phyloP scores from a whole-genome alignment of 2,888 invertebrate genomes.

The Melipona beecheii region DNA sequence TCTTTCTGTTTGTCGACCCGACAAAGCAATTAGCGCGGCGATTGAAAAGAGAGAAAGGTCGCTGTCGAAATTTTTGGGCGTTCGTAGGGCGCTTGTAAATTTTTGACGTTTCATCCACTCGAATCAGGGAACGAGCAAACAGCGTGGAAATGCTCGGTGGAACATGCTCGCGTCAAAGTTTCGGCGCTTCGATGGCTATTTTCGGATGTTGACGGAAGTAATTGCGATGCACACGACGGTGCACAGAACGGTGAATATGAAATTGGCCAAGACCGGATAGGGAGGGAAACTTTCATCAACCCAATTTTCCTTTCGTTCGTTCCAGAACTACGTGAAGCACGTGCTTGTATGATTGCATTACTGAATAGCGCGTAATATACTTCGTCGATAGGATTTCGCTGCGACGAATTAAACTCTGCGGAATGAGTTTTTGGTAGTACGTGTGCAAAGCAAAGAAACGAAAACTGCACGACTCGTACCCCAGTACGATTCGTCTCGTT shows the following conservation, averaged over 20 bases:
- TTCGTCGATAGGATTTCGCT: too few species aligned
- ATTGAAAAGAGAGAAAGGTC: constrained; percentile 43
- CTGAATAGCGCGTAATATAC: background rate
- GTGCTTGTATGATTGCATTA: background rate
- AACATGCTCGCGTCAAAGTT: background rate
- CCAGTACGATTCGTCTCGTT: too few species aligned
- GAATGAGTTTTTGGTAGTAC: background rate
- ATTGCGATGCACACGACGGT: background rate
- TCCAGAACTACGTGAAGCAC: too few species aligned
- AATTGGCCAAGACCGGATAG: background rate
- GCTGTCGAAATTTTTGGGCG: constrained; percentile 35
- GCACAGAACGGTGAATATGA: background rate
- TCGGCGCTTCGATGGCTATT: background rate
- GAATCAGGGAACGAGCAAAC: background rate
- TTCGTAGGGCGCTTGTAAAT: constrained; percentile 5
- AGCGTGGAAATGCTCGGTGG: background rate
- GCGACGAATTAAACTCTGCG: background rate
- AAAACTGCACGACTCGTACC: too few species aligned
- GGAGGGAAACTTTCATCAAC: background rate
- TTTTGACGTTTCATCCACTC: too few species aligned
- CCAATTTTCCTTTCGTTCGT: constrained; percentile 9
- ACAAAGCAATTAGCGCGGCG: constrained; percentile 28
- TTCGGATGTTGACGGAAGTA: background rate
- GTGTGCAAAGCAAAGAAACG: background rate
- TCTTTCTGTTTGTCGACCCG: constrained; percentile 3